A percentile compares a stretch with the other conserved stretches of the same genome.
These are phyloP conservation scores for Thymelicus sylvestris DNA, from an alignment of 2,888 invertebrate genomes.

Conservation along the genomic window DNA sequence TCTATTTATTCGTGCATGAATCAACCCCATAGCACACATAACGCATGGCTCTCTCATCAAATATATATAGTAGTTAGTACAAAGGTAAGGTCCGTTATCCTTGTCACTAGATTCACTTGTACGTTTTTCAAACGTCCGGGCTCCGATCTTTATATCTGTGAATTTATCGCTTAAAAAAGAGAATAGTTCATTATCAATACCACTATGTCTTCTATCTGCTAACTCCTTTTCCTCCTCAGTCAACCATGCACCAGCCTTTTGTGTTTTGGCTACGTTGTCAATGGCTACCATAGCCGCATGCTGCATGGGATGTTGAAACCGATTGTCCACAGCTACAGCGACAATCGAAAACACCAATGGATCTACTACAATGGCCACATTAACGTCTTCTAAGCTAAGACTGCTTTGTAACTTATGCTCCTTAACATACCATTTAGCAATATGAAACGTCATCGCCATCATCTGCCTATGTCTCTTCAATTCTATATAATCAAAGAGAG, in stretches of 20 bases:
- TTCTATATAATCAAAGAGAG: constrained; percentile 84
- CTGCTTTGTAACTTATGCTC: constrained; percentile 37
- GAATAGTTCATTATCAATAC: constrained; percentile 71
- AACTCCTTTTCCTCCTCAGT: constrained; percentile 39
- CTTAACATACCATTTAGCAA: constrained; percentile 67
- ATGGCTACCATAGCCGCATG: constrained; percentile 95
- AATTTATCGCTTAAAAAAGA: constrained; percentile 62
- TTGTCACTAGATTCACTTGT: constrained; percentile 55
- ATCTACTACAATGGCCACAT: constrained; percentile 88
- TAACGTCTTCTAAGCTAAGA: constrained; percentile 50
- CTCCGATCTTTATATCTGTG: constrained; percentile 74
- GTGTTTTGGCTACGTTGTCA: constrained; percentile 93
- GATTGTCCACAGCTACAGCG: constrained; percentile 86
- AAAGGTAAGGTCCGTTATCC: constrained; percentile 88
- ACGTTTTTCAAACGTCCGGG: constrained; percentile 59
- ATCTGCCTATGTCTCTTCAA: constrained; percentile 81
- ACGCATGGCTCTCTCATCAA: constrained; percentile 94
- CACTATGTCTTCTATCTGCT: constrained; percentile 49
- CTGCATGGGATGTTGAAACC: constrained; percentile 87
- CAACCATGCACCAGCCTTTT: constrained; percentile 91
- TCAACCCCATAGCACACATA: constrained; percentile 97
- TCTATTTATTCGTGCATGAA: constrained; percentile 93
- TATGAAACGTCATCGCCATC: constrained; percentile 85
- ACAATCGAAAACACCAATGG: constrained; percentile 87
- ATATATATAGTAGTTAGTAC: constrained; percentile 95